Evolutionary conservation across 2,888 invertebrate species (phyloP).

Genomic region (Ennomos quercinarius): DNA sequence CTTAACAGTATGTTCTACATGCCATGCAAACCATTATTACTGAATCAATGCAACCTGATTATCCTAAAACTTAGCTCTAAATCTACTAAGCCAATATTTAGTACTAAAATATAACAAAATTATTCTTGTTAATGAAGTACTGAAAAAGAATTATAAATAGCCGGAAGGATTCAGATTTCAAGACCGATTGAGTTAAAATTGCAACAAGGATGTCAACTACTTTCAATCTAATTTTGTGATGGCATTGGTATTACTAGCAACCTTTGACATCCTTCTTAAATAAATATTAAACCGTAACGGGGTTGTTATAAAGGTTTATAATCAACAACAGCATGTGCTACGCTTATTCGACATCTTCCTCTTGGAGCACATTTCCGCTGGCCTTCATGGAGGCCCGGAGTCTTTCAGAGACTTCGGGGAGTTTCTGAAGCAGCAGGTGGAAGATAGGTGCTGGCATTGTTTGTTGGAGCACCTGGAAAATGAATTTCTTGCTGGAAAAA

Average conservation of each 20-base stretch:
- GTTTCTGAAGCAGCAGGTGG: conserved; percentile 93
- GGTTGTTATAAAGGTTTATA: conserved; percentile 17
- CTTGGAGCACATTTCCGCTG: conserved; percentile 65
- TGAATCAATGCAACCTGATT: conserved; percentile 9
- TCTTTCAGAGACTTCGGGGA: conserved; percentile 87
- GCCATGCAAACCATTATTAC: conserved; percentile 23
- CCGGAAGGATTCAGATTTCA: conserved; percentile 3
- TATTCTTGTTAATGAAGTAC: conserved; percentile 26
- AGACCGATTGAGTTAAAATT: conserved; percentile 1
- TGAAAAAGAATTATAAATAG: conserved; percentile 13
- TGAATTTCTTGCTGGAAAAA: not conserved
- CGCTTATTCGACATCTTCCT: conserved; percentile 79
- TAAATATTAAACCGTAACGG: conserved; percentile 32
- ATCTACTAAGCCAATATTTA: conserved; percentile 20
- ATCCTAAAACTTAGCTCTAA: conserved; percentile 20
- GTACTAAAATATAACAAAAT: conserved; percentile 30
- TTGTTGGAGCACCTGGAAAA: conserved; percentile 92
- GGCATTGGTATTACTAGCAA: conserved; percentile 25
- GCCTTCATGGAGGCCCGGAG: conserved; percentile 75
- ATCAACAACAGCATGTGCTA: too few relatives aligned
- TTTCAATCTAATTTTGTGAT: conserved; percentile 17
- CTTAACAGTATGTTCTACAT: too few relatives aligned
- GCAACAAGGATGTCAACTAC: conserved; percentile 11
- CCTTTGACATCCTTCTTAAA: conserved; percentile 17
- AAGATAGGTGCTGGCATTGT: conserved; percentile 98